Evolutionary conservation across 2,888 invertebrate genomes (phyloP), one percentile per base, ranked within the genome.

Genomic region (Aplocera efformata): DNA sequence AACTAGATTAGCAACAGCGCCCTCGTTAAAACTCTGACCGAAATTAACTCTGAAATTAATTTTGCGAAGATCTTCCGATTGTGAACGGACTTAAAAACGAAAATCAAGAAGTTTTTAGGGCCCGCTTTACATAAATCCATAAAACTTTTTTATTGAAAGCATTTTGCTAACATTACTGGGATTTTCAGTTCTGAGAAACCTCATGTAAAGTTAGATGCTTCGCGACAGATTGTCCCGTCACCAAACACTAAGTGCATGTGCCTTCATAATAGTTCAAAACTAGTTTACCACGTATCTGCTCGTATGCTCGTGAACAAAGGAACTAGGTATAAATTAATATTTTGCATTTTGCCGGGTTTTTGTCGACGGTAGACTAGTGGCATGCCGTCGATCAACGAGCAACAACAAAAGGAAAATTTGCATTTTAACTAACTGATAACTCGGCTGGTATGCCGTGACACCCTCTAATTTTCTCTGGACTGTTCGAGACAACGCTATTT

Each of bases 381-480:
- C 47, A 51, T 57, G 54, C 56, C 67, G 72, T 69, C 72, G 71
- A 78, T 77, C 70, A 67, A 55, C 56, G 51, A 56, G 58, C 60
- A 63, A 69, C 78, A 80, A 84, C 83, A 82, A 83, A 84, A 77
- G 76, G 69, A 72, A 68, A 76, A 83, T 86, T 85, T 84, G 77
- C 86, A 85, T 83, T 82, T 81, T 81, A 83, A 81, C 76, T 72
- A 78, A 77, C 79, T 77, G 79, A 81, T 82, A 80, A 82, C 80
- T 73, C 69, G 67, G 63, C 70, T 63, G 66, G 67, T 66, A 63
- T 71, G 62, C 58, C 53, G 64, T 57, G 63, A 58, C 60, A 63
- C 60, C 64, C 67, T 72, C 64, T 75, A 74, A 79, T 79, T 77
- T 76, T 64, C 63, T 60, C 59, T 62, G 60, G 68, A 68, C 60